Evolutionary conservation across 1,140 invertebrate species (phyloP).

Genomic region (Anagrus nilaparvatae): DNA sequence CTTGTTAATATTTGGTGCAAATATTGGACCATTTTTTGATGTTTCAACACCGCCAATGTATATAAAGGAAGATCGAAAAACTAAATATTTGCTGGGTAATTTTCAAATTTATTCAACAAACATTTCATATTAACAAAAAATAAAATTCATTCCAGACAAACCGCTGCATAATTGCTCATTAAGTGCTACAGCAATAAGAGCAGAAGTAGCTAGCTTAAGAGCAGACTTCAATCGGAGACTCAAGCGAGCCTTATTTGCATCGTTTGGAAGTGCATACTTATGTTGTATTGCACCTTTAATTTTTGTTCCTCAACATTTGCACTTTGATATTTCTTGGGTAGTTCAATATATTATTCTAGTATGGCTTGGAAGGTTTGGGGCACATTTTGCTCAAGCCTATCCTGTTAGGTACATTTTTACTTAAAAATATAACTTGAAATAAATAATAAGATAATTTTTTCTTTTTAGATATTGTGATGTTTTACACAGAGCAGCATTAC

Average conservation of each 20-base stretch:
- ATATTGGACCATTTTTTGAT: conserved; percentile 60
- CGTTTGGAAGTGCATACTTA: conserved; percentile 83
- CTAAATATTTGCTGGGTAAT: conserved; percentile 33
- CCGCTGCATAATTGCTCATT: conserved; percentile 62
- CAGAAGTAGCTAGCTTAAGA: conserved; percentile 75
- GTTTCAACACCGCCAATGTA: conserved; percentile 39
- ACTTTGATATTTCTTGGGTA: conserved; percentile 78
- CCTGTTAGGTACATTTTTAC: conserved; percentile 44
- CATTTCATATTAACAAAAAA: conserved; percentile 2
- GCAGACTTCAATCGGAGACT: conserved; percentile 81
- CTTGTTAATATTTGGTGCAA: conserved; percentile 72
- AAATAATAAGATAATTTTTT: neutral
- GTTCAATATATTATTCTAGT: conserved; percentile 74
- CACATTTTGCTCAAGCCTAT: conserved; percentile 69
- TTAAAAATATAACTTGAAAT: neutral
- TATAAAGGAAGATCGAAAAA: conserved; percentile 34
- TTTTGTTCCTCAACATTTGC: conserved; percentile 61
- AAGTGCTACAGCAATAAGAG: conserved; percentile 59
- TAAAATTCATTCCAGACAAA: conserved; percentile 30
- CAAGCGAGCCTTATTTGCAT: conserved; percentile 84
- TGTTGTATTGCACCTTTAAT: conserved; percentile 77
- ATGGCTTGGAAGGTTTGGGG: conserved; percentile 71
- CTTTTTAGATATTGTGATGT: conserved; percentile 68
- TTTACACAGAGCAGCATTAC: conserved; percentile 76
- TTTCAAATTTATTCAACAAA: conserved; percentile 1